phyloP scores from a whole-genome alignment of 2,113 vertebrate genomes.

The Potamarius usumacintae region DNA sequence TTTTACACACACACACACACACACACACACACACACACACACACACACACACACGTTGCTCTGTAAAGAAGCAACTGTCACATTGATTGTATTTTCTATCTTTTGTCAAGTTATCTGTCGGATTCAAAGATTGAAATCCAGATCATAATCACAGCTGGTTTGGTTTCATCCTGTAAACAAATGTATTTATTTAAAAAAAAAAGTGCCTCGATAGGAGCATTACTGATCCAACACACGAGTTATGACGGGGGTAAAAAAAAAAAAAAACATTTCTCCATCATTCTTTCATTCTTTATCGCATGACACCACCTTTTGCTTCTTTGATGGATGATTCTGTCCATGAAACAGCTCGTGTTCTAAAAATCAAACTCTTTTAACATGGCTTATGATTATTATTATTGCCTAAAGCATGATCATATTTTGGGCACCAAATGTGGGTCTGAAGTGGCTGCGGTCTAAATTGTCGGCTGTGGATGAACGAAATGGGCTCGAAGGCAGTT shows the following conservation, averaged over 20 bases:
- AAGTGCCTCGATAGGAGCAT: neutral
- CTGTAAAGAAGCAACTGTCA: neutral
- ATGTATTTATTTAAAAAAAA: too few species aligned
- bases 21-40: neutral
- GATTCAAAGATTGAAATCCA: neutral
- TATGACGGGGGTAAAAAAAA: too few species aligned
- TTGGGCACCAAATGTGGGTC: conserved; percentile 17
- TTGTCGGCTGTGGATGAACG: neutral
- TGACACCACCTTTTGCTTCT: neutral
- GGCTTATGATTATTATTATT: too few species aligned
- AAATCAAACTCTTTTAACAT: neutral
- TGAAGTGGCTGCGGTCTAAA: neutral
- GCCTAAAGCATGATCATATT: conserved; percentile 19
- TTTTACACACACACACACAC: neutral
- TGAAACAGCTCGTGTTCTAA: neutral
- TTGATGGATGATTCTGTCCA: neutral
- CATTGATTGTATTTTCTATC: neutral
- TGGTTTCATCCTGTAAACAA: neutral
- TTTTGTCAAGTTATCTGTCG: neutral
- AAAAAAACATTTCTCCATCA: too few species aligned
- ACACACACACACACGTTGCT: neutral
- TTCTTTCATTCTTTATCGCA: neutral
- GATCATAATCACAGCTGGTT: neutral
- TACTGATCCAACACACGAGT: neutral
- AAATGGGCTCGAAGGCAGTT: conserved; percentile 10